These are phyloP conservation scores for Stichodactyla helianthus DNA, from an alignment of 64 coral and sea anemone genomes.

Conservation along the genomic window DNA sequence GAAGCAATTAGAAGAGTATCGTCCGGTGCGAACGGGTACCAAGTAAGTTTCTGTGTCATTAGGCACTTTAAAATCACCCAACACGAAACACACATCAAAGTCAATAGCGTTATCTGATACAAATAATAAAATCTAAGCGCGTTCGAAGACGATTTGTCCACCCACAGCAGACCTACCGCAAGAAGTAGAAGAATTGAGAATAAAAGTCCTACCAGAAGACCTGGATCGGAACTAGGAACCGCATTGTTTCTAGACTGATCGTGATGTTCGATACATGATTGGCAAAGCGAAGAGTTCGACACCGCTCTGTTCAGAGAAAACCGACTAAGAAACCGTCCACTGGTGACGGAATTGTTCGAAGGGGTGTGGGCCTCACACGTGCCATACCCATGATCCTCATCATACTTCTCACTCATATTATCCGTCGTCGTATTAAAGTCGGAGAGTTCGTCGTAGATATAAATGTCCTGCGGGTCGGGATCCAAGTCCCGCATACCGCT, in stretches of 20 bases:
- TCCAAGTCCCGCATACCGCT: constrained; percentile 90
- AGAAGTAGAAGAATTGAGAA: constrained; percentile 78
- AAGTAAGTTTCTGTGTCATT: constrained; percentile 83
- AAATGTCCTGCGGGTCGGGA: constrained; percentile 96
- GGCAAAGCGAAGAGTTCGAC: constrained; percentile 85
- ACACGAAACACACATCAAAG: constrained; percentile 81
- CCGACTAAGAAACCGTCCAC: constrained; percentile 76
- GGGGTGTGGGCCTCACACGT: constrained; percentile 82
- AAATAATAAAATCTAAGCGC: constrained; percentile 91
- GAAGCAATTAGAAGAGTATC: constrained; percentile 83
- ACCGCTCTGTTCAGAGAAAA: constrained; percentile 87
- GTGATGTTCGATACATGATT: constrained; percentile 82
- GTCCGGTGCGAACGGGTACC: constrained; percentile 84
- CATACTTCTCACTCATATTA: constrained; percentile 83
- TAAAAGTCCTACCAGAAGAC: constrained; percentile 73
- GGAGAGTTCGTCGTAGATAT: constrained; percentile 95
- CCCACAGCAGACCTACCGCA: constrained; percentile 80
- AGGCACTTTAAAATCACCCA: constrained; percentile 86
- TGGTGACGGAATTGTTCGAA: constrained; percentile 56
- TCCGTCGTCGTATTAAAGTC: constrained; percentile 94
- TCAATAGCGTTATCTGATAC: constrained; percentile 72
- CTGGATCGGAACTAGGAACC: constrained; percentile 86
- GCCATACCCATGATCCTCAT: constrained; percentile 85
- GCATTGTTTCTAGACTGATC: constrained; percentile 56
- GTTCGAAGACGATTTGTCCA: constrained; percentile 62